phyloP scores from a whole-genome alignment of 1,140 invertebrate species.

The Drosophila sproati region DNA sequence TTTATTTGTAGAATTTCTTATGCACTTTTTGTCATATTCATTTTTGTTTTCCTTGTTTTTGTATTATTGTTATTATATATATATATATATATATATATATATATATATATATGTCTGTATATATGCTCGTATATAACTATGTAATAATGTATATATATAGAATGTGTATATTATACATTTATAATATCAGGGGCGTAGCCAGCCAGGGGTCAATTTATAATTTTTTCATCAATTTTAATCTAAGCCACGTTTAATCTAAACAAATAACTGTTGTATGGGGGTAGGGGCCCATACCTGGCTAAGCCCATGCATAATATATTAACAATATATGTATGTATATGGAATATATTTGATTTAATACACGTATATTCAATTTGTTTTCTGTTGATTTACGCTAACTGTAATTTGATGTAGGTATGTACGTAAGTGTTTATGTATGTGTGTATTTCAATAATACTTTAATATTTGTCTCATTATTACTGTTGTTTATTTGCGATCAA shows the following conservation, averaged over 20 bases:
- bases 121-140: slow-evolving; percentile 59
- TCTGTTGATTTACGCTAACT: slow-evolving; percentile 26
- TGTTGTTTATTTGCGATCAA: slow-evolving; percentile 4
- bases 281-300: too few species aligned
- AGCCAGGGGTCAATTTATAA: too few species aligned
- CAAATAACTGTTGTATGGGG: too few species aligned
- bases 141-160: slow-evolving; percentile 47
- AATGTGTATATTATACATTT: too few species aligned
- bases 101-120: slow-evolving; percentile 52
- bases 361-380: slow-evolving; percentile 39
- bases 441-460: slow-evolving; percentile 16
- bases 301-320: slow-evolving; percentile 31
- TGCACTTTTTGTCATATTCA: slow-evolving; percentile 36
- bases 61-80: slow-evolving; percentile 33
- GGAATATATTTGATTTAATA: slow-evolving; percentile 51
- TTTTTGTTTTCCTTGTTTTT: slow-evolving; percentile 29
- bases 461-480: slow-evolving; percentile 1
- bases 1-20: slow-evolving; percentile 77
- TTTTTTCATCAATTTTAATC: too few species aligned
- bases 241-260: too few species aligned
- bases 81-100: slow-evolving; percentile 15
- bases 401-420: slow-evolving; percentile 6
- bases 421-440: slow-evolving; percentile 4
- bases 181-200: too few species aligned
- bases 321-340: slow-evolving; percentile 48